These are phyloP conservation scores for Ridgeia piscesae DNA, from an alignment of 1,140 invertebrate species.

Conservation along the genomic window DNA sequence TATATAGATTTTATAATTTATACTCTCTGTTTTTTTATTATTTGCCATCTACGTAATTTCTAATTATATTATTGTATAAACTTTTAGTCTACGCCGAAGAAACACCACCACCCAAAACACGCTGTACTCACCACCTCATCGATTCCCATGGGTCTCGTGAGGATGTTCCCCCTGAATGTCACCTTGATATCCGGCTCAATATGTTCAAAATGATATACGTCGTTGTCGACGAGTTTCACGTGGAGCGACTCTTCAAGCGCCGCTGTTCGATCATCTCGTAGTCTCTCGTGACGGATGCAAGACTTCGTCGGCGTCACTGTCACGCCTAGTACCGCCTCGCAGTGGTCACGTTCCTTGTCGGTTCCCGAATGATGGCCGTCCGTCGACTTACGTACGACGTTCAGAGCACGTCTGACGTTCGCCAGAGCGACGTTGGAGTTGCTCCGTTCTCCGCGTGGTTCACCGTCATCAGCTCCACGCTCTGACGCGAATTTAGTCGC, in stretches of 20 bases:
- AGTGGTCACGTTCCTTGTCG: background rate
- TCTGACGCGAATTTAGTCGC: background rate
- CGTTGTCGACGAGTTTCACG: background rate
- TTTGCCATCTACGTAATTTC: background rate
- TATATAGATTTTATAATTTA: too few species aligned
- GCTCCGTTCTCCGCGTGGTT: background rate
- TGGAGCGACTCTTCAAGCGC: background rate
- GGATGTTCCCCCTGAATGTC: background rate
- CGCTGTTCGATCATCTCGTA: background rate
- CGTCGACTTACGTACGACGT: background rate
- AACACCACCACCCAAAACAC: background rate
- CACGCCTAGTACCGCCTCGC: background rate
- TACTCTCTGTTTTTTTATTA: too few species aligned
- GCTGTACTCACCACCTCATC: background rate
- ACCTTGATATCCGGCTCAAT: background rate
- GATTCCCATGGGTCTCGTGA: background rate
- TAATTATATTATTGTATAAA: background rate
- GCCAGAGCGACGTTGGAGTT: background rate
- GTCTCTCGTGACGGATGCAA: background rate
- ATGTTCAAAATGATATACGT: background rate
- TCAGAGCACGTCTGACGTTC: background rate
- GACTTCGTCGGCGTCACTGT: background rate
- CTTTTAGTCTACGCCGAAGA: background rate
- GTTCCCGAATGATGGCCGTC: background rate
- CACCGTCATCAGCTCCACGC: background rate